These are phyloP conservation scores for Drosophila pallidifrons DNA, from an alignment of 1,140 invertebrate species.

Conservation along the genomic window DNA sequence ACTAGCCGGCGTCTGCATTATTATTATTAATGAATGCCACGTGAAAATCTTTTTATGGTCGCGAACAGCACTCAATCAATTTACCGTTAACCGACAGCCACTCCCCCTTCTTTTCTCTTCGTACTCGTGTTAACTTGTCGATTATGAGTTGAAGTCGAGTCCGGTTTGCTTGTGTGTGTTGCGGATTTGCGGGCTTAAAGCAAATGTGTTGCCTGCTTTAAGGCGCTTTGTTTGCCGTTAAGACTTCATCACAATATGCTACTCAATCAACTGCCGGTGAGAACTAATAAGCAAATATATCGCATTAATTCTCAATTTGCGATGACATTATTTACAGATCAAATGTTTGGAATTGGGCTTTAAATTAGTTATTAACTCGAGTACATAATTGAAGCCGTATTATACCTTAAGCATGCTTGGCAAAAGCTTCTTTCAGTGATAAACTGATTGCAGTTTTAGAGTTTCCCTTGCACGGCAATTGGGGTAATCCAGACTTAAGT, in stretches of 20 bases:
- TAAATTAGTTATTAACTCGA: not conserved
- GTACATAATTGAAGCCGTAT: not conserved
- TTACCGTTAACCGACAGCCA: slow-evolving; percentile 35
- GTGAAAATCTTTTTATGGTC: slow-evolving; percentile 76
- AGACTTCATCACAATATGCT: slow-evolving; percentile 19
- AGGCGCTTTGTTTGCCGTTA: slow-evolving; percentile 34
- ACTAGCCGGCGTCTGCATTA: slow-evolving; percentile 66
- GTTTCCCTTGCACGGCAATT: not conserved
- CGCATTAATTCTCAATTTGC: not conserved
- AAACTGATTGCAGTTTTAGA: not conserved
- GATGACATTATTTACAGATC: not conserved
- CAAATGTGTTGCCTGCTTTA: slow-evolving; percentile 23
- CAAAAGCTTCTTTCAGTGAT: not conserved
- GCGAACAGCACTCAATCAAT: slow-evolving; percentile 76
- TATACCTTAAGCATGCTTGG: not conserved
- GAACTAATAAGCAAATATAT: slow-evolving; percentile 1
- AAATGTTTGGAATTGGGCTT: not conserved
- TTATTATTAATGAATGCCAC: slow-evolving; percentile 82
- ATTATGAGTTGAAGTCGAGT: slow-evolving; percentile 5
- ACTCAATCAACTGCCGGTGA: slow-evolving; percentile 25
- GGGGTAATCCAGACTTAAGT: no score
- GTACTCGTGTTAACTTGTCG: slow-evolving; percentile 18
- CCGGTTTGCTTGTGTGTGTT: not conserved
- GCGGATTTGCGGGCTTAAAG: not conserved
- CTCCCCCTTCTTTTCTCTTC: not conserved